Conservation (phyloP, 2,797 vertebrate genomes). For the Streptopelia turtur region DNA sequence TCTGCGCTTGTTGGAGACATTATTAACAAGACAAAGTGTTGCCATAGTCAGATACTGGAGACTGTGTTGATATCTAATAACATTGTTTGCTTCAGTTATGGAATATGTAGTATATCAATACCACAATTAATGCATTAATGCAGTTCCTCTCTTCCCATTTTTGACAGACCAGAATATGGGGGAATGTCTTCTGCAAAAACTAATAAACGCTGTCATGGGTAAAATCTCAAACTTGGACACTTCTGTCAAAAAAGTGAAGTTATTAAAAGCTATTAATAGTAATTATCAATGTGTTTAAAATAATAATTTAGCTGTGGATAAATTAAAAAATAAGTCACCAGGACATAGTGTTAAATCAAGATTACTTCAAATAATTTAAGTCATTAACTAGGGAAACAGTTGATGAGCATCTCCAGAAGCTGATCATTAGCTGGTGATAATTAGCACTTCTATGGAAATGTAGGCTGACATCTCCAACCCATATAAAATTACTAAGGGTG, state of each 20-base stretch:
- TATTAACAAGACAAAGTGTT: neutral
- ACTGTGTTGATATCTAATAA: neutral
- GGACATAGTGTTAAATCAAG: neutral
- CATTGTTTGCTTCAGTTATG: neutral
- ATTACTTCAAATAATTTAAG: neutral
- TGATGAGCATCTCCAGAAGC: neutral
- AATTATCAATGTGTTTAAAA: neutral
- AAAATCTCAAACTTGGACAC: neutral
- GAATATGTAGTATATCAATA: neutral
- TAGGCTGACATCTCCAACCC: neutral
- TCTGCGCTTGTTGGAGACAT: neutral
- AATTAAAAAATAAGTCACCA: neutral
- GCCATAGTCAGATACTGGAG: neutral
- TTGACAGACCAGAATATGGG: neutral
- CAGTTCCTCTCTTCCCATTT: neutral
- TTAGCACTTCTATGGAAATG: neutral
- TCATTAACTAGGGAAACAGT: neutral
- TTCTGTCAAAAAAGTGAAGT: neutral
- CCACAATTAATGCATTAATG: neutral
- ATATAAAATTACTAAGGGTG: neutral
- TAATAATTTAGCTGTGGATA: neutral
- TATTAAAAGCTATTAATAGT: neutral
- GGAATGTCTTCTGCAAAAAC: neutral
- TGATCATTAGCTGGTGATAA: neutral
- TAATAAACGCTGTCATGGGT: no score